Percentiles rank a stretch among this genome's conserved stretches.
Evolutionary conservation across 2,888 invertebrate species (phyloP).

Genomic region (Mesorhabditis belari): DNA sequence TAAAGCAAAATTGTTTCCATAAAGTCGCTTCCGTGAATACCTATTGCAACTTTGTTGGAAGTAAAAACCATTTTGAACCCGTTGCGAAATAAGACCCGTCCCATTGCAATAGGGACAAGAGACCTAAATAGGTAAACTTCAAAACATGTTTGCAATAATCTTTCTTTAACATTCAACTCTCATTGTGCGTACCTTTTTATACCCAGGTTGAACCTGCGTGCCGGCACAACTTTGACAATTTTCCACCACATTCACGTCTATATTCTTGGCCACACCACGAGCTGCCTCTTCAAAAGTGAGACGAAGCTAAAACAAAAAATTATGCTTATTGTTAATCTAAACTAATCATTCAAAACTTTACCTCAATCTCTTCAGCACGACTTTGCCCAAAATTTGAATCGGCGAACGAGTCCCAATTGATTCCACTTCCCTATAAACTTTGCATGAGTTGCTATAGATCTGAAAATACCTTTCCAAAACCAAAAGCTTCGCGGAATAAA

Average conservation of each 20-base stretch:
- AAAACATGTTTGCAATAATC: neutral
- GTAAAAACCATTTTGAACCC: slow-evolving; percentile 58
- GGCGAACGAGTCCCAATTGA: slow-evolving; percentile 40
- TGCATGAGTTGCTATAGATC: slow-evolving; percentile 2
- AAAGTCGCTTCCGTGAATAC: neutral
- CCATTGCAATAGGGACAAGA: slow-evolving; percentile 89
- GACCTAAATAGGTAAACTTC: slow-evolving; percentile 53
- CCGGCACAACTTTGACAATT: slow-evolving; percentile 84
- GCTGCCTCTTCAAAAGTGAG: slow-evolving; percentile 78
- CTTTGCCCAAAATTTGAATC: slow-evolving; percentile 40
- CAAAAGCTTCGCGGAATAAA: slow-evolving; percentile 66
- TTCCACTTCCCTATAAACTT: slow-evolving; percentile 55
- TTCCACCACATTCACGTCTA: slow-evolving; percentile 77
- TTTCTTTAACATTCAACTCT: neutral
- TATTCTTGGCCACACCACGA: slow-evolving; percentile 62
- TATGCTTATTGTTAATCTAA: slow-evolving; percentile 53
- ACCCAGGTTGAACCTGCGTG: slow-evolving; percentile 79
- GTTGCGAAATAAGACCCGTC: slow-evolving; percentile 74
- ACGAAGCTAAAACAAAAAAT: neutral
- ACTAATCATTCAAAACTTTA: slow-evolving; percentile 71
- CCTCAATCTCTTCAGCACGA: slow-evolving; percentile 55
- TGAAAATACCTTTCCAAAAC: slow-evolving; percentile 9
- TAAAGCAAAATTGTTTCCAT: slow-evolving; percentile 62
- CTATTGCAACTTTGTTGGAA: slow-evolving; percentile 26
- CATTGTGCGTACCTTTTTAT: slow-evolving; percentile 66